These are phyloP conservation scores for Monochamus saltuarius DNA, from an alignment of 1,140 invertebrate genomes.

Conservation along the genomic window DNA sequence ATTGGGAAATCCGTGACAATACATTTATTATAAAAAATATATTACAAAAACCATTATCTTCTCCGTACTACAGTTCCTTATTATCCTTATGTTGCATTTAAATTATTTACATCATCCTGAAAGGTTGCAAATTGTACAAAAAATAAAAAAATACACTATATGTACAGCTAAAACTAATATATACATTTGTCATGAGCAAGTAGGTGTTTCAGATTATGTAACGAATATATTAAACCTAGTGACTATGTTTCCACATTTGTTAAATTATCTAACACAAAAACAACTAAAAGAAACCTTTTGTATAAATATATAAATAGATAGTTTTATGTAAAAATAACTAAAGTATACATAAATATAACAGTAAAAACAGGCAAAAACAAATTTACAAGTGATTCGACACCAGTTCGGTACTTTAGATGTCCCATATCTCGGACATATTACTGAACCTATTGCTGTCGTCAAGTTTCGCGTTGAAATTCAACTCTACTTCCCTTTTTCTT, in stretches of 20 bases:
- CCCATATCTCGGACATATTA: too few species aligned
- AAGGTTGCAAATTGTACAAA: neutral
- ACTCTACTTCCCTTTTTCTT: conserved; percentile 40
- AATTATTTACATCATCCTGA: too few species aligned
- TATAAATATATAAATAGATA: conserved; percentile 11
- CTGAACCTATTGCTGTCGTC: conserved; percentile 19
- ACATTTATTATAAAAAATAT: too few species aligned
- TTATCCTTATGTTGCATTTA: neutral
- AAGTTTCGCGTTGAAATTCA: conserved; percentile 32
- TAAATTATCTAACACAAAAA: too few species aligned
- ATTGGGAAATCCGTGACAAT: too few species aligned
- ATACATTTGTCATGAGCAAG: neutral
- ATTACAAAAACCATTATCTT: too few species aligned
- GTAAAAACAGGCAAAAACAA: too few species aligned
- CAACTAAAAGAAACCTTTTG: too few species aligned
- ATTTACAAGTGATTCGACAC: too few species aligned
- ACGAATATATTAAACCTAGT: conserved; percentile 3
- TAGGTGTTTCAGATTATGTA: neutral
- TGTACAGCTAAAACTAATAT: neutral
- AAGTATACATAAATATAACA: too few species aligned
- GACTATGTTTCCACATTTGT: conserved; percentile 9
- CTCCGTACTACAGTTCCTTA: neutral
- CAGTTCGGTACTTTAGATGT: too few species aligned
- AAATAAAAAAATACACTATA: conserved; percentile 2
- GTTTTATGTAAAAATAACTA: too few species aligned